These are phyloP conservation scores for Paramuricea clavata DNA, from an alignment of 92 coral and sea anemone genomes.

Conservation along the genomic window DNA sequence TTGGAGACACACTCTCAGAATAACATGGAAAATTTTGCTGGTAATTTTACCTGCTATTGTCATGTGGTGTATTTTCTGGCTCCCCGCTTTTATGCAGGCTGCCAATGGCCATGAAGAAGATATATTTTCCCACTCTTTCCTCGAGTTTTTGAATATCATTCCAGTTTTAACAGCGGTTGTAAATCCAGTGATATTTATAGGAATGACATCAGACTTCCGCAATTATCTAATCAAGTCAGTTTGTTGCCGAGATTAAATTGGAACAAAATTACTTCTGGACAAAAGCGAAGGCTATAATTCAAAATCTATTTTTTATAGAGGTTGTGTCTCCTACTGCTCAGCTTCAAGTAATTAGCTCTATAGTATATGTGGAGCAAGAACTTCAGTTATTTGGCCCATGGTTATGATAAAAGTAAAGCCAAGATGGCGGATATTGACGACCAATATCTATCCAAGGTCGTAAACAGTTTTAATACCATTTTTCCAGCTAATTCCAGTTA, in stretches of 20 bases:
- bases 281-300: too few species aligned
- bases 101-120: neutral
- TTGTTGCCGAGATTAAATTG: neutral
- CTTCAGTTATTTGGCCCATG: too few species aligned
- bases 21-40: constrained; percentile 15
- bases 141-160: neutral
- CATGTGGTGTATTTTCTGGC: constrained; percentile 8
- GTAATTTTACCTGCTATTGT: constrained; percentile 20
- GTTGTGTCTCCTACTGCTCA: too few species aligned
- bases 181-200: neutral
- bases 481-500: too few species aligned
- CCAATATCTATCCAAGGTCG: too few species aligned
- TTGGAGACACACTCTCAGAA: constrained; percentile 1
- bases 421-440: too few species aligned
- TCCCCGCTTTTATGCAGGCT: neutral
- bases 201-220: constrained; percentile 15
- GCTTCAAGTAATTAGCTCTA: too few species aligned
- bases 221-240: neutral
- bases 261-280: too few species aligned
- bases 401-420: too few species aligned
- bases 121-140: neutral
- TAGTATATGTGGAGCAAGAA: too few species aligned
- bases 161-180: neutral
- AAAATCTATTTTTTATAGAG: too few species aligned
- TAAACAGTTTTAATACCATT: too few species aligned